Percentiles rank a stretch among this genome's conserved stretches.
phyloP scores from a whole-genome alignment of 1,140 invertebrate genomes.

The Neoseiulus cucumeris region DNA sequence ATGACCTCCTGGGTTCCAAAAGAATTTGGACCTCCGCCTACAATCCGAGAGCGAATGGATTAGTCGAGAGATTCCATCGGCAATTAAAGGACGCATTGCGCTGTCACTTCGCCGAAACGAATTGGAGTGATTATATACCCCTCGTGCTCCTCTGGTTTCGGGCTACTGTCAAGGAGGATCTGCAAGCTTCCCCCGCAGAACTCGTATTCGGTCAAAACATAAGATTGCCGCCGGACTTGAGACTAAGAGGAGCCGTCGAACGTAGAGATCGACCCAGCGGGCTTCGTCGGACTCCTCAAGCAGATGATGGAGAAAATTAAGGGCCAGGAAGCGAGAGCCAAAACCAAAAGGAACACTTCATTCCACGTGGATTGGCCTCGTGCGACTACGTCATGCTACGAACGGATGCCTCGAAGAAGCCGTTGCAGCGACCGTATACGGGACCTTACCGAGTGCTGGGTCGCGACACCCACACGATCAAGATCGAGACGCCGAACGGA shows the following conservation, averaged over 20 bases:
- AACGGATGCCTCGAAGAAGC: background rate
- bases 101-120: slow-evolving; percentile 12
- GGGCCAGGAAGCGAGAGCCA: background rate
- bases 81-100: slow-evolving; percentile 25
- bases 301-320: background rate
- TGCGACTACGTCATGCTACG: background rate
- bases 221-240: slow-evolving; percentile 20
- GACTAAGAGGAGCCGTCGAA: background rate
- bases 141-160: slow-evolving; percentile 25
- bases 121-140: slow-evolving; percentile 26
- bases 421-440: background rate
- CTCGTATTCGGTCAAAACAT: slow-evolving; percentile 18
- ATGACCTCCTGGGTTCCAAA: slow-evolving; percentile 9
- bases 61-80: slow-evolving; percentile 27
- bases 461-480: background rate
- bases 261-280: background rate
- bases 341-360: background rate
- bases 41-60: slow-evolving; percentile 25
- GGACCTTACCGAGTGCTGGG: background rate
- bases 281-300: background rate
- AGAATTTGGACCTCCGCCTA: slow-evolving; percentile 13
- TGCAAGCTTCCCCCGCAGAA: slow-evolving; percentile 17
- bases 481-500: background rate
- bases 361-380: background rate
- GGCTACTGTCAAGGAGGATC: slow-evolving; percentile 21